These are phyloP conservation scores for Microplitis mediator DNA, from an alignment of 1,140 invertebrate genomes.

Conservation along the genomic window DNA sequence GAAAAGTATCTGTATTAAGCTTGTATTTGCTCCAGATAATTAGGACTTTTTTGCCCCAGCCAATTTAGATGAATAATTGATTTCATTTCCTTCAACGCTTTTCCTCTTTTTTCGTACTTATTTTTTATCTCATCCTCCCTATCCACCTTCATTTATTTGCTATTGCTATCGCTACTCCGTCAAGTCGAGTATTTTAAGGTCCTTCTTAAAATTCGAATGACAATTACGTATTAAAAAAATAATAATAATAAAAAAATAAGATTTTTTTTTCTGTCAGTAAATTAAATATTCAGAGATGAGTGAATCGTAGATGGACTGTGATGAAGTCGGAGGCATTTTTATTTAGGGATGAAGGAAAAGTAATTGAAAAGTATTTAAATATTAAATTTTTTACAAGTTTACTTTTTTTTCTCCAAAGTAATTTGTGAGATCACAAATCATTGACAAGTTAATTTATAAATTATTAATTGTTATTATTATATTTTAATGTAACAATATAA, in stretches of 20 bases:
- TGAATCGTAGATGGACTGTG: conserved; percentile 1
- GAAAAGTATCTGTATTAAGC: conserved; percentile 59
- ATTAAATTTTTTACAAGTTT: no score
- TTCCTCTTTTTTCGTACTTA: conserved; percentile 1
- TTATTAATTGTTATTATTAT: no score
- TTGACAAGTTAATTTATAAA: no score
- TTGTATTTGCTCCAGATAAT: conserved; percentile 63
- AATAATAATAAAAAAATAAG: conserved; percentile 38
- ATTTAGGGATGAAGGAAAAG: no score
- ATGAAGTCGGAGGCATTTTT: no score
- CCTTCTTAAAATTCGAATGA: conserved; percentile 42
- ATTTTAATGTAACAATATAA: no score
- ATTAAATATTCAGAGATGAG: conserved; percentile 51
- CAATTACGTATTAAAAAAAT: conserved; percentile 39
- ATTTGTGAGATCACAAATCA: no score
- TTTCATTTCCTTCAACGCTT: conserved; percentile 45
- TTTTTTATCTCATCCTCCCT: conserved; percentile 7
- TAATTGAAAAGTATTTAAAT: no score
- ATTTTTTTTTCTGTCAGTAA: conserved; percentile 30
- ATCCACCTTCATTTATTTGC: conserved; percentile 1
- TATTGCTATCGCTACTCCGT: neutral
- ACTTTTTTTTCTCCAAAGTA: no score
- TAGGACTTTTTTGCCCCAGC: conserved; percentile 61
- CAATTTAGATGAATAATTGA: conserved; percentile 65
- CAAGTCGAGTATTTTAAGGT: conserved; percentile 19